Evolutionary conservation across 2,888 invertebrate genomes (phyloP), one percentile per base, ranked within the genome.

Genomic region (Dryobota labecula): DNA sequence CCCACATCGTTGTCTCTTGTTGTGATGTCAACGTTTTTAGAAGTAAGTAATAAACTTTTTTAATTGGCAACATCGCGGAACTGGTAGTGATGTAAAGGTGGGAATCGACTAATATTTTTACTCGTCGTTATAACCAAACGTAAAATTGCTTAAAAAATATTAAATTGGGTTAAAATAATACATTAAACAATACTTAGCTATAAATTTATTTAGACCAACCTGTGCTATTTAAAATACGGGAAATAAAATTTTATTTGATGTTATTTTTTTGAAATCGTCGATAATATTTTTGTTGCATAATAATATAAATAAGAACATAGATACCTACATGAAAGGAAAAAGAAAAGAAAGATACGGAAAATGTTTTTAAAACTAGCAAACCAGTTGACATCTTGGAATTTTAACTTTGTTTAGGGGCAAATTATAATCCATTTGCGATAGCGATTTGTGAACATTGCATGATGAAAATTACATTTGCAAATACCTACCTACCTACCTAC

Each of bases 31-130:
- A n/a, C n/a, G n/a, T n/a, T n/a, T n/a, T n/a, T n/a, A n/a, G n/a
- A n/a, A n/a, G n/a, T n/a, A n/a, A n/a, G 2, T 20, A 33, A 7
- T 13, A 8, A 11, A 0, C 27, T 49, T 65, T 65, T 76, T 67
- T 13, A 24, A 24, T 15, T 54, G 53, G 71, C 71, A 76, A 76
- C 66, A 53, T 36, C 9, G n/a, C 24, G 24, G 15, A 20, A 43
- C 8, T 18, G 30, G 7, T 53, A 38, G 49, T 41, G 61, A 33
- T 43, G 47, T 45, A 33, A 47, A 4, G n/a, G n/a, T 73, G 20
- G 0, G 2, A 73, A 58, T 58, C 60, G 30, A 58, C 49, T 60
- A 70, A n/a, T 51, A 15, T n/a, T 36, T 36, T 27, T 33, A 68
- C 9, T 18, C 24, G 18, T 41, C 20, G 18, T 13, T 54, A 18